Base-by-base conservation (phyloP, 2,888 invertebrate genomes). In the Imbricaverruca yamaguchii region DNA sequence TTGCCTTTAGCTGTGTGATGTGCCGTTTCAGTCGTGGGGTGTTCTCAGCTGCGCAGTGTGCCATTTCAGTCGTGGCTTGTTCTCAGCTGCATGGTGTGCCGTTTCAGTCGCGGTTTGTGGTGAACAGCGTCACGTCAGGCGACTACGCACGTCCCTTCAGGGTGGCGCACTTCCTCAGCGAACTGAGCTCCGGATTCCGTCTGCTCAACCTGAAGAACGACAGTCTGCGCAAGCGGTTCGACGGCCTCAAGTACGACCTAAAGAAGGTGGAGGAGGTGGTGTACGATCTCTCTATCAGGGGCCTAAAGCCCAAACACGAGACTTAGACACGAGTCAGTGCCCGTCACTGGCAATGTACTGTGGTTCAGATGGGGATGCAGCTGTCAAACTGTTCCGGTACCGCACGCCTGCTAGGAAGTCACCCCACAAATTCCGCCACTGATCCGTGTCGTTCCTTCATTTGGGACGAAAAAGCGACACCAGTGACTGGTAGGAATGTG, bases 261-360 rank as follows among this genome's bases (percentile, higher is more conserved):
- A 96, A 96, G 87, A 97, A 96, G 87, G 94, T 96, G 23, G 97
- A 97, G 86, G 95, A 95, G 87, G 93, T 96, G 0, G 94, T 94
- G 0, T 95, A 95, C 85, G 95, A 96, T 86, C 90, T 96, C 69
- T 93, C 93, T 83, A 93, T 95, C 84, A 89, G 95, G 57, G 83
- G 83, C 61, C 82, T 83, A 15, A 84, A 83, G 80, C 83, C 83
- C 10, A 74, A 74, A 23, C 53, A 74, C 55, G 74, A 74, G 74
- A 55, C 74, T 7, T 74, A 74, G 55, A 39, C 39, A 39, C 39
- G 39, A 39, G 39, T 39, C 39, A 39, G 39, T 39, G 39, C 2
- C 39, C 39, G 39, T 39, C 39, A 39, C 39, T 39, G 39, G 39
- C 39, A 39, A 39, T 39, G 39, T 1, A 39, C 39, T 39, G 39